Conservation (phyloP, 2,797 vertebrate species). For the Staurois parvus region DNA sequence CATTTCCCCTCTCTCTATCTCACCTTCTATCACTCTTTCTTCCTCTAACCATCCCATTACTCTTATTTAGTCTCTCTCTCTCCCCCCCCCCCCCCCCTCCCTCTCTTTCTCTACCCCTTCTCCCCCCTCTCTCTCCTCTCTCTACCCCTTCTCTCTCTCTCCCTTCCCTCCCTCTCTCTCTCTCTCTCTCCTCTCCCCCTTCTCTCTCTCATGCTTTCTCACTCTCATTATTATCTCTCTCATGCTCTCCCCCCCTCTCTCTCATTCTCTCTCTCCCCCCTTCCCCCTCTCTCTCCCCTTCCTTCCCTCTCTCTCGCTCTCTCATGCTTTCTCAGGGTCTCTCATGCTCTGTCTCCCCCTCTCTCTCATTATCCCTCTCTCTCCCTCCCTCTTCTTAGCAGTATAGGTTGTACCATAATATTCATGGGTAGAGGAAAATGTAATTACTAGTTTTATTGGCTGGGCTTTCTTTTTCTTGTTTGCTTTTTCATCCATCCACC, state of each 20-base stretch:
- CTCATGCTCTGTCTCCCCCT: too few species aligned
- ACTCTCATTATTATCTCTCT: not conserved
- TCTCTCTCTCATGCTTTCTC: not conserved
- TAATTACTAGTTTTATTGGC: too few species aligned
- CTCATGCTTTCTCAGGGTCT: too few species aligned
- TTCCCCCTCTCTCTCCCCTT: too few species aligned
- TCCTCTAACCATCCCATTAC: not conserved
- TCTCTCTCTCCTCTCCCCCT: not conserved
- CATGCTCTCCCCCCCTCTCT: not conserved
- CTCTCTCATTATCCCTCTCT: not conserved
- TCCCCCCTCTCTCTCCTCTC: accelerated
- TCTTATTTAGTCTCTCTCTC: too few species aligned
- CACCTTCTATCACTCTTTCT: not conserved
- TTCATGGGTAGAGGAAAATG: too few species aligned
- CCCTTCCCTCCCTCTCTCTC: accelerated
- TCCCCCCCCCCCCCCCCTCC: not conserved
- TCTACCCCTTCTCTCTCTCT: not conserved
- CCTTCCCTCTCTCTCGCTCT: too few species aligned
- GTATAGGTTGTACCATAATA: too few species aligned
- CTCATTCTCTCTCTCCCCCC: too few species aligned
- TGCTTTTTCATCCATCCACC: too few species aligned
- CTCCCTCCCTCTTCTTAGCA: not conserved
- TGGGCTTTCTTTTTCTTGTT: too few species aligned
- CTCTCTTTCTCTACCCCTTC: not conserved
- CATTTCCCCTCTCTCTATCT: not conserved